A percentile compares a stretch with the other conserved stretches of the same genome.
Evolutionary conservation across 2,113 vertebrate species (phyloP).

Genomic region (Pituophis catenifer): DNA sequence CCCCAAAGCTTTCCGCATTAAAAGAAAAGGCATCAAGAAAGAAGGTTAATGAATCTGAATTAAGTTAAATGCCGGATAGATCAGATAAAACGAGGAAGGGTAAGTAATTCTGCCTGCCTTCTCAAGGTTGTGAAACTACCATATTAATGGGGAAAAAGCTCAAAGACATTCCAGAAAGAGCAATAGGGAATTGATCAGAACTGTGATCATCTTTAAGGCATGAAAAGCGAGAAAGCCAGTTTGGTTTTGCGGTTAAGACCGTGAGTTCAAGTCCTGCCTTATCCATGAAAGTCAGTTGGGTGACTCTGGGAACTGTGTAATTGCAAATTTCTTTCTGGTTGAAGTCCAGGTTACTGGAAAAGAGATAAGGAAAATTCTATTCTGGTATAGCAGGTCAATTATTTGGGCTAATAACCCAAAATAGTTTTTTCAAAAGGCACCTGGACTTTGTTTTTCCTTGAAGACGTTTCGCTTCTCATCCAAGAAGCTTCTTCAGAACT

Average conservation of each 20-base stretch:
- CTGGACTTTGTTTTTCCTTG: background rate
- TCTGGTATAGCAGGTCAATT: background rate
- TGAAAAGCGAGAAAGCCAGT: background rate
- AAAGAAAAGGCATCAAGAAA: background rate
- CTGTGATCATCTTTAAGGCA: background rate
- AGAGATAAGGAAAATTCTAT: background rate
- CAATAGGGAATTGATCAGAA: background rate
- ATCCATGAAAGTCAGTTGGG: background rate
- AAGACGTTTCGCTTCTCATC: no score
- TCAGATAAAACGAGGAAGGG: background rate
- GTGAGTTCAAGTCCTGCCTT: background rate
- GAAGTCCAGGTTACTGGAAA: background rate
- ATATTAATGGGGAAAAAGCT: background rate
- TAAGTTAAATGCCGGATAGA: background rate
- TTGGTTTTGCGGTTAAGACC: background rate
- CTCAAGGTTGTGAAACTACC: background rate
- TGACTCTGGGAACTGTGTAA: background rate
- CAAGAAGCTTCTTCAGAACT: no score
- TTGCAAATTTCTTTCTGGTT: background rate
- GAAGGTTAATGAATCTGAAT: background rate
- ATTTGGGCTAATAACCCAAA: background rate
- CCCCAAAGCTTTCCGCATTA: constrained; percentile 41
- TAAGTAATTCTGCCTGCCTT: background rate
- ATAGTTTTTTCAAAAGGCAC: background rate
- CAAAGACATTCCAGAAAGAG: background rate